Evolutionary conservation across 2,888 invertebrate genomes (phyloP).

Genomic region (Lithophane semibrunnea): DNA sequence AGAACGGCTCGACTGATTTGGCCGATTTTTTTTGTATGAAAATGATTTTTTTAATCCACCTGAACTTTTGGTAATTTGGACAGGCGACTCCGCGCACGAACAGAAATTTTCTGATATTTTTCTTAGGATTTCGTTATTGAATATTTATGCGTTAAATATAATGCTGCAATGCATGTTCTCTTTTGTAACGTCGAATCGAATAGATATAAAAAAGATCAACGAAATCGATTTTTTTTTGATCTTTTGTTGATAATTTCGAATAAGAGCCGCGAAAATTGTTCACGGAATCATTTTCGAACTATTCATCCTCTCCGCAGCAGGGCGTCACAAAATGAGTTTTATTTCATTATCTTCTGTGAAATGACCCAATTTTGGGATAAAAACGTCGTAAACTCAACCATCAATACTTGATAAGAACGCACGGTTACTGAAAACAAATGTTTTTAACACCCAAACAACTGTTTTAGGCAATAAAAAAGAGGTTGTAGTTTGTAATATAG

Average conservation of each 20-base stretch:
- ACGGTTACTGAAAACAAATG: slow-evolving; percentile 34
- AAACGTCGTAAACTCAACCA: slow-evolving; percentile 1
- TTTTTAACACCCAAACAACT: slow-evolving; percentile 17
- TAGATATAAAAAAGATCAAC: background rate
- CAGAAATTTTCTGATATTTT: background rate
- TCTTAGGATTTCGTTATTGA: background rate
- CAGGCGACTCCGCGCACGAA: background rate
- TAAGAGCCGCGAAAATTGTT: slow-evolving; percentile 9
- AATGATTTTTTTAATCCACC: too few relatives aligned
- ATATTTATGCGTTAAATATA: background rate
- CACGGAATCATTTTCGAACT: slow-evolving; percentile 20
- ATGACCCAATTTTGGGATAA: slow-evolving; percentile 30
- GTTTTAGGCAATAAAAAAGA: slow-evolving; percentile 33
- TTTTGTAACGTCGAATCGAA: background rate
- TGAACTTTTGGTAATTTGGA: too few relatives aligned
- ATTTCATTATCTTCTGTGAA: slow-evolving; percentile 47
- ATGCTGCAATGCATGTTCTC: too few relatives aligned
- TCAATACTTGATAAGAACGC: slow-evolving; percentile 29
- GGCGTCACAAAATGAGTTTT: slow-evolving; percentile 63
- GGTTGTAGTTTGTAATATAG: slow-evolving; percentile 3
- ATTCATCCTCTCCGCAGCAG: slow-evolving; percentile 66
- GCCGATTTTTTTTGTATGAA: background rate
- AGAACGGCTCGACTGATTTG: background rate
- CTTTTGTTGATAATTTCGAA: background rate
- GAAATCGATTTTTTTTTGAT: background rate